Conservation (phyloP, 2,113 vertebrate genomes). For the Orcinus orca region DNA sequence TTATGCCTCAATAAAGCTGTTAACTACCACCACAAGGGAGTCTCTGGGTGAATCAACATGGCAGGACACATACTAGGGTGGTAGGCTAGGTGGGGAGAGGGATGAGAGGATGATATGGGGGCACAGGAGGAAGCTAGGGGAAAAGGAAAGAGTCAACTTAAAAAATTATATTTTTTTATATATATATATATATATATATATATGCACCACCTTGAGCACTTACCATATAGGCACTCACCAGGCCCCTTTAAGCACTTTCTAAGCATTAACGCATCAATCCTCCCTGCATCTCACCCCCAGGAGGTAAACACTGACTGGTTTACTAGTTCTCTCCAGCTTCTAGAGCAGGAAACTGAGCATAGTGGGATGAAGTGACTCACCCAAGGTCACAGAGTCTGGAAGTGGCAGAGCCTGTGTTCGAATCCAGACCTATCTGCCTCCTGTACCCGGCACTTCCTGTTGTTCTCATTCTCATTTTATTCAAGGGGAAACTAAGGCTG, state of each 20-base stretch:
- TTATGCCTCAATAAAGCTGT: neutral
- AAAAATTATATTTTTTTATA: too few species aligned
- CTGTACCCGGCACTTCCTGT: neutral
- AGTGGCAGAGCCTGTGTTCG: neutral
- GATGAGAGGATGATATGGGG: neutral
- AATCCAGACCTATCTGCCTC: neutral
- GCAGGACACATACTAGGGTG: neutral
- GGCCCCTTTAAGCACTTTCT: neutral
- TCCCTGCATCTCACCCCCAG: neutral
- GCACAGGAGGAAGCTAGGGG: neutral
- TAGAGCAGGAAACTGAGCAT: neutral
- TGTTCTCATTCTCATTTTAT: neutral
- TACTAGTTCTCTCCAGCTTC: too few species aligned
- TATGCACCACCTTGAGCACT: too few species aligned
- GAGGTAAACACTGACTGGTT: neutral
- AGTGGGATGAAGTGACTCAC: too few species aligned
- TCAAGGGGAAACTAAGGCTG: neutral
- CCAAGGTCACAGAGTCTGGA: neutral
- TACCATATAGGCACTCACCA: too few species aligned
- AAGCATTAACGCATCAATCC: neutral
- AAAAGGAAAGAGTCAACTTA: neutral
- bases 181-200: too few species aligned
- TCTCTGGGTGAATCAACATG: too few species aligned
- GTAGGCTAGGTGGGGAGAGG: neutral
- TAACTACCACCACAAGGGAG: neutral